These are phyloP conservation scores for Brassicogethes aeneus DNA, from an alignment of 2,888 invertebrate genomes.

Conservation along the genomic window DNA sequence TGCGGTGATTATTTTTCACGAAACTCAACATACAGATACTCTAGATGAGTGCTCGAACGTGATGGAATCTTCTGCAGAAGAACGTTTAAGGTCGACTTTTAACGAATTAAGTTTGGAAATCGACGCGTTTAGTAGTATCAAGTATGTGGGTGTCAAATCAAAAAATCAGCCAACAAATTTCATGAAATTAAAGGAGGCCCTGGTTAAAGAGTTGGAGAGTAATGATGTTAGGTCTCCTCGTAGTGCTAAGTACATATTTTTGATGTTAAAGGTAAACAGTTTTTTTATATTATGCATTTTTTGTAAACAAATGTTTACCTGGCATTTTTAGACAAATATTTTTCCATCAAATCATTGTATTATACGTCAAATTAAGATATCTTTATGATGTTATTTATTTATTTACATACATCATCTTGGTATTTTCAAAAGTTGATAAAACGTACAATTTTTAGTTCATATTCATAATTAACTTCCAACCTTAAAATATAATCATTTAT, in stretches of 20 bases:
- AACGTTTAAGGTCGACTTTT: conserved; percentile 53
- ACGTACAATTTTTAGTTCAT: no score
- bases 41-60: conserved; percentile 49
- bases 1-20: conserved; percentile 69
- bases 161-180: conserved; percentile 50
- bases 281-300: not conserved
- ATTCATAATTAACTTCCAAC: no score
- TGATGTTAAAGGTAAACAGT: conserved; percentile 51
- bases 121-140: conserved; percentile 64
- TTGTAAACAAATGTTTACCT: conserved; percentile 5
- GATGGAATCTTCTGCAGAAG: conserved; percentile 51
- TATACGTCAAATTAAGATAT: no score
- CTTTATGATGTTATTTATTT: no score
- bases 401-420: no score
- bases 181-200: conserved; percentile 45
- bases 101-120: conserved; percentile 52
- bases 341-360: no score
- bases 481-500: not conserved
- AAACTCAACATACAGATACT: conserved; percentile 63
- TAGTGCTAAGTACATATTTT: conserved; percentile 56
- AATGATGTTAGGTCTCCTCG: conserved; percentile 62
- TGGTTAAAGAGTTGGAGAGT: conserved; percentile 57
- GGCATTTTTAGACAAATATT: no score
- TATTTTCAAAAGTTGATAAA: no score
- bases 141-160: conserved; percentile 56